phyloP scores from a whole-genome alignment of 2,888 invertebrate genomes.

The Volucella zonaria region DNA sequence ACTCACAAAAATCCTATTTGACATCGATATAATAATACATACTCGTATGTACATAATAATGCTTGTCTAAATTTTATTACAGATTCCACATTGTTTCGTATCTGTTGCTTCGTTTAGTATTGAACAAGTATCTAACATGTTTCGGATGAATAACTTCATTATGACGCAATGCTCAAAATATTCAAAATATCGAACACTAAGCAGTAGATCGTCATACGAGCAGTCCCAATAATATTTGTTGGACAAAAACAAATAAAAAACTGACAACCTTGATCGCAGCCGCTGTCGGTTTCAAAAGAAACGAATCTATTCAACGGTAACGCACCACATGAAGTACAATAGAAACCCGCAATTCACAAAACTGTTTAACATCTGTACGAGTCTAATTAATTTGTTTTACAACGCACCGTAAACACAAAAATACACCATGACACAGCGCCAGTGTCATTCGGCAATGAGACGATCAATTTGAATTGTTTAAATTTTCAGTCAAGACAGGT shows the following conservation, averaged over 20 bases:
- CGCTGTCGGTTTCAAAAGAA: slow-evolving; percentile 3
- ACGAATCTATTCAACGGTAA: slow-evolving; percentile 38
- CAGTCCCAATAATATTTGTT: slow-evolving; percentile 8
- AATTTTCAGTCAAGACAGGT: slow-evolving; percentile 16
- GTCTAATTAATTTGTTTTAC: slow-evolving; percentile 22
- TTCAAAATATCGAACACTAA: not conserved
- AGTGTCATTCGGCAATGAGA: slow-evolving; percentile 15
- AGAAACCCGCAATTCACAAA: slow-evolving; percentile 8
- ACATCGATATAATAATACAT: too few relatives aligned
- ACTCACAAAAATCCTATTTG: too few relatives aligned
- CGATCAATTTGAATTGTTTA: slow-evolving; percentile 12
- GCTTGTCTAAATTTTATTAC: too few relatives aligned
- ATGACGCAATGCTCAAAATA: slow-evolving; percentile 33
- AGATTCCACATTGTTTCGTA: too few relatives aligned
- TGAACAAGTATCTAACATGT: not conserved
- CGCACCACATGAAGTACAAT: slow-evolving; percentile 11
- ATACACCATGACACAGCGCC: slow-evolving; percentile 8
- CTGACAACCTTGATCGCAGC: slow-evolving; percentile 19
- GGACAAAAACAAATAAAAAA: not conserved
- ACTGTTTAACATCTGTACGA: slow-evolving; percentile 22
- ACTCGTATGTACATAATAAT: too few relatives aligned
- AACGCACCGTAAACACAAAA: not conserved
- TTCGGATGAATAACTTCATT: slow-evolving; percentile 43
- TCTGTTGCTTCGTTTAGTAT: too few relatives aligned
- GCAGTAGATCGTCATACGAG: slow-evolving; percentile 5